Percentiles rank a stretch among this genome's conserved stretches.
These are phyloP conservation scores for Teleogryllus oceanicus DNA, from an alignment of 2,888 invertebrate genomes.

Conservation along the genomic window DNA sequence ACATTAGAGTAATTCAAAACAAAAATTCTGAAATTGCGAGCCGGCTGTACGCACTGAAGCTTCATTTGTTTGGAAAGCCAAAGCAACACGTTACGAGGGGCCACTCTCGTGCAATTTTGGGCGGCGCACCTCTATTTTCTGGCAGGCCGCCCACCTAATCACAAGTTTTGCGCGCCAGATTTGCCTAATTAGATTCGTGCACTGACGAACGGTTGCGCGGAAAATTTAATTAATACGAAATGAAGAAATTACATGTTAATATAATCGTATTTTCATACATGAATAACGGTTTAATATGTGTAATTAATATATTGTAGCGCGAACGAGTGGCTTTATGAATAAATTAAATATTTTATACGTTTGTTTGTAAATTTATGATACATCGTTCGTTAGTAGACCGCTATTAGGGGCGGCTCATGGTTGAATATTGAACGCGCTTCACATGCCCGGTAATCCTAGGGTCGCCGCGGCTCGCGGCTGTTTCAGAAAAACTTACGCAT, in stretches of 20 bases:
- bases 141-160: neutral
- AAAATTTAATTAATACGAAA: constrained; percentile 18
- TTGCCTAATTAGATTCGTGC: constrained; percentile 1
- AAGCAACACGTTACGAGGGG: no score
- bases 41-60: no score
- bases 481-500: no score
- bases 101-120: no score
- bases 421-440: constrained; percentile 8
- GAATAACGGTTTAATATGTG: constrained; percentile 6
- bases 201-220: constrained; percentile 5
- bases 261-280: constrained; percentile 18
- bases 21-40: no score
- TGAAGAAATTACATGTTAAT: constrained; percentile 18
- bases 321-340: constrained; percentile 18
- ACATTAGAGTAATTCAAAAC: no score
- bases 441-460: neutral
- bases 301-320: constrained; percentile 18
- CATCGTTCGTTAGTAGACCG: constrained; percentile 11
- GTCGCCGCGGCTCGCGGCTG: no score
- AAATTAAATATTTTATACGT: constrained; percentile 8
- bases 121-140: neutral
- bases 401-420: constrained; percentile 8
- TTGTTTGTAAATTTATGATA: neutral
- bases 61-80: no score
- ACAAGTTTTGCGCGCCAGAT: neutral